Evolutionary conservation across 1,140 invertebrate species (phyloP), one percentile per base, ranked within the genome.

Genomic region (Hormaphis cornu): DNA sequence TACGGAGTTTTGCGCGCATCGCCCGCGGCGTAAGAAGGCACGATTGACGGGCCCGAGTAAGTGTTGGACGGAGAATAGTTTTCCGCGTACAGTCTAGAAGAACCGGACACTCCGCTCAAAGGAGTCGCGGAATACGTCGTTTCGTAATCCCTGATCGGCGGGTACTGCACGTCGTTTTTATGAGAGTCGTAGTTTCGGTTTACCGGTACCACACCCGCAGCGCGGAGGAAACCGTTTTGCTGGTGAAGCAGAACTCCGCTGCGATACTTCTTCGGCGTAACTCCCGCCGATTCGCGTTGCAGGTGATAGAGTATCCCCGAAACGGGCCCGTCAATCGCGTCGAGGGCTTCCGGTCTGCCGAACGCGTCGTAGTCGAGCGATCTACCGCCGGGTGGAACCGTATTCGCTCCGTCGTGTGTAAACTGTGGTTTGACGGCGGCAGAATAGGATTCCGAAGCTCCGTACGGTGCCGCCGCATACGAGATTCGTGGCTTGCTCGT

Each of bases 91-190:
- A 48, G 14, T 33, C 28, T 33, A 1, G 28, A n/a, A n/a, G n/a
- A n/a, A 20, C 14, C 40, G 7, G 40, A 28, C 50, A 66, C 22
- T 48, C 35, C 50, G n/a, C 33, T 46, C 12, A 30, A 28, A 16
- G 61, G 30, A 35, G 61, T 48, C 4, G 61, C 35, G 4, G 61
- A 50, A 18, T 35, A 50, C n/a, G 44, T 5, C n/a, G n/a, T 40
- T 20, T 66, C 61, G 22, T 9, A 66, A 50, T 66, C 61, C 24
- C 16, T 66, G 4, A 66, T 7, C 14, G 61, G 61, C 16, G 61
- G 61, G n/a, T 66, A 66, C 40, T 66, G 61, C 7, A 66, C 26
- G 33, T 66, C 61, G 8, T 48, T 66, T 48, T 66, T 66, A 35
- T 66, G 61, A 35, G 61, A 66, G 8, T 66, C 61, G 20, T 66